Evolutionary conservation across 2,113 vertebrate species (phyloP), one percentile per base, ranked within the genome.

Genomic region (Morone chrysops): DNA sequence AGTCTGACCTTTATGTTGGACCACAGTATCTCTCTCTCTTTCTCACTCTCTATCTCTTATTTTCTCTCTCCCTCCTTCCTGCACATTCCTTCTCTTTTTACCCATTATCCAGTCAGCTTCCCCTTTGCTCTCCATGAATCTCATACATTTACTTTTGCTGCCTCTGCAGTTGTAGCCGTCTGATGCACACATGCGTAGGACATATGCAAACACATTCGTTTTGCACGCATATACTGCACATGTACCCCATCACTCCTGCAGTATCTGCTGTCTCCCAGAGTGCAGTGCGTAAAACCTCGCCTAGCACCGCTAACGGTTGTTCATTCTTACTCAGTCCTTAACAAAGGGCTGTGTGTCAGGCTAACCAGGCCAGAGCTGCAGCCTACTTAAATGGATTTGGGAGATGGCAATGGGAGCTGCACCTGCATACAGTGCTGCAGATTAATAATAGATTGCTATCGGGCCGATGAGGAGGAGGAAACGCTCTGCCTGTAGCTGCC

Each of bases 391-490:
- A 92, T 88, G 89, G 90, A 92, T 93, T 89, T 90, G 81, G 89
- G 87, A 86, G 84, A 90, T 70, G 72, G 83, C 31, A 61, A 78
- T 50, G 76, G 72, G 78, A 89, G 78, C 78, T 84, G 84, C 89
- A 91, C 91, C 92, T 93, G 90, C 93, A 91, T 85, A 86, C 87
- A 86, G 62, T 54, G 66, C 79, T 71, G n/a, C 89, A 88, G 90
- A 94, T 94, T 93, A 94, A 95, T 94, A 93, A 93, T 92, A 91
- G 87, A 95, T 91, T 79, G 79, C 68, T 78, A 88, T 82, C 70
- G 11, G 84, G 83, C 40, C 74, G 56, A 77, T 51, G 86, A 90
- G 59, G 87, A 87, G 83, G 86, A 86, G 79, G 75, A 91, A 85
- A 45, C 6, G 57, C 70, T 75, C 66, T 22, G 85, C 65, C 82